Percentiles rank a stretch among this genome's conserved stretches.
Conservation (phyloP, 2,113 vertebrate genomes). For the Lycaon pictus region DNA sequence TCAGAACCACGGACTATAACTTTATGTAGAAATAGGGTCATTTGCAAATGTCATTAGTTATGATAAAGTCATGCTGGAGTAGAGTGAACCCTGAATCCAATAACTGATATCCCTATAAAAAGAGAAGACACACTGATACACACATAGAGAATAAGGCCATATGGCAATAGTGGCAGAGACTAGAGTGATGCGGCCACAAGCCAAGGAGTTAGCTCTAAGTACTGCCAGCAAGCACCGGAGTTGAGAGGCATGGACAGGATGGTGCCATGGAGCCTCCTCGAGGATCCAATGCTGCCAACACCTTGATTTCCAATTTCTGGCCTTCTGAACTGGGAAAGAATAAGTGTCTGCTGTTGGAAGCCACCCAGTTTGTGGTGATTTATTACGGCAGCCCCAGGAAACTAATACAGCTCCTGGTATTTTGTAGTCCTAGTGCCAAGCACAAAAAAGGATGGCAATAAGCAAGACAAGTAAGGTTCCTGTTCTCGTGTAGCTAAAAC, state of each 20-base stretch:
- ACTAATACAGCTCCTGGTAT: neutral
- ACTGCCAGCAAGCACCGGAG: neutral
- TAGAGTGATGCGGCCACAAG: neutral
- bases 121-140: neutral
- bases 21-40: neutral
- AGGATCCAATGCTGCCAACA: neutral
- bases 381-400: neutral
- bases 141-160: neutral
- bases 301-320: neutral
- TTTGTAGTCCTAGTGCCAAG: neutral
- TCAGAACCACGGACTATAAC: neutral
- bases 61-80: neutral
- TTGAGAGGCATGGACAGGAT: neutral
- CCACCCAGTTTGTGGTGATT: neutral
- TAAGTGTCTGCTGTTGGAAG: neutral
- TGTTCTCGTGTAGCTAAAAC: neutral
- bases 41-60: neutral
- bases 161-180: fast-evolving
- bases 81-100: neutral
- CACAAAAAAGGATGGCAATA: no score
- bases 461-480: neutral
- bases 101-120: neutral
- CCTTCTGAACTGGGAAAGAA: neutral
- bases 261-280: neutral
- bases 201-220: neutral